These are phyloP conservation scores for Stomatorhinus ivindoensis DNA, from an alignment of 2,113 vertebrate genomes.

Conservation along the genomic window DNA sequence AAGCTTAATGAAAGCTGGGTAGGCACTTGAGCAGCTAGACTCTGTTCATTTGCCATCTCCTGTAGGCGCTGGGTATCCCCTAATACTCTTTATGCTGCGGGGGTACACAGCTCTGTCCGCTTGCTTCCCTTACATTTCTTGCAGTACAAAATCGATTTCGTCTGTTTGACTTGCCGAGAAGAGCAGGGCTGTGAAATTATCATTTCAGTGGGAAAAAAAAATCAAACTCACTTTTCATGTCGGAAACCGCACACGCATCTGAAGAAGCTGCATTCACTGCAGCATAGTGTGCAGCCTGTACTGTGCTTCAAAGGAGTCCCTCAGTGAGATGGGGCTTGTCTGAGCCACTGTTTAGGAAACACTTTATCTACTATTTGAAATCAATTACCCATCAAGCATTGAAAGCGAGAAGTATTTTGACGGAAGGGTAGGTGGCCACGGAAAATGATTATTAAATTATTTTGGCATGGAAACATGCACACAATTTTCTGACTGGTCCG, in stretches of 20 bases:
- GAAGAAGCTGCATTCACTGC: neutral
- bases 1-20: conserved; percentile 68
- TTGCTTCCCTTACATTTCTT: conserved; percentile 18
- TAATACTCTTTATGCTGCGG: conserved; percentile 43
- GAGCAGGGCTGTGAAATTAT: neutral
- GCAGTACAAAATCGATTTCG: neutral
- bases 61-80: conserved; percentile 46
- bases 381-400: neutral
- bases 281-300: neutral
- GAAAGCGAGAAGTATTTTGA: neutral
- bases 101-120: conserved; percentile 37
- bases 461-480: neutral
- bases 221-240: neutral
- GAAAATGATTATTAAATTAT: neutral
- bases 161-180: neutral
- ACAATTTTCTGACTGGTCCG: neutral
- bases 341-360: neutral
- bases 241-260: neutral
- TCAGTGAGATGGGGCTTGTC: neutral
- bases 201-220: neutral
- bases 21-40: conserved; percentile 58
- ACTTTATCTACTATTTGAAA: neutral
- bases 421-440: neutral
- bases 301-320: too few relatives aligned
- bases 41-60: conserved; percentile 59